Percentiles rank a stretch among this genome's conserved stretches.
phyloP scores from a whole-genome alignment of 2,113 vertebrate genomes.

The Madoqua kirkii region DNA sequence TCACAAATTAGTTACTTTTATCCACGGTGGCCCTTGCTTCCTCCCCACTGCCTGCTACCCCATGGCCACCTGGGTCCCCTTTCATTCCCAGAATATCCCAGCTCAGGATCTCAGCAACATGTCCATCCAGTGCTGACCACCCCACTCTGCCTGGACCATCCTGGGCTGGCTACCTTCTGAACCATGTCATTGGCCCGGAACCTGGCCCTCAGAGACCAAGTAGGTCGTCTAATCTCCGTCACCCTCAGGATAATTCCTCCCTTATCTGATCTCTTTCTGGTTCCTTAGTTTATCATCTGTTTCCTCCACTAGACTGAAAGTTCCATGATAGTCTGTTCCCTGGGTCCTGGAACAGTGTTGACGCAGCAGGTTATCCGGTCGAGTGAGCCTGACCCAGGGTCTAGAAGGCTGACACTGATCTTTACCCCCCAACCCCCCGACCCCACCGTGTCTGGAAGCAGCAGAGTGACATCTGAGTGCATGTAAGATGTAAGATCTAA shows the following conservation, averaged over 20 bases:
- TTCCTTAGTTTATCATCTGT: accelerated
- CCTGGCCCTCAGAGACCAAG: accelerated
- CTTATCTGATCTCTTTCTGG: not conserved
- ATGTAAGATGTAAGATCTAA: not conserved
- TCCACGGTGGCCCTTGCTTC: accelerated
- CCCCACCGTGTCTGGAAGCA: not conserved
- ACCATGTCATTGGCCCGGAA: accelerated
- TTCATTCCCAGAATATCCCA: no score
- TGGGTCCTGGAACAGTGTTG: accelerated
- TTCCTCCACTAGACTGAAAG: not conserved
- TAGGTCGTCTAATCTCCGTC: accelerated
- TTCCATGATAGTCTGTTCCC: accelerated
- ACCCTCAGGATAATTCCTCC: accelerated
- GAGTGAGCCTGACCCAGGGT: accelerated
- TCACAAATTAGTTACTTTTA: no score
- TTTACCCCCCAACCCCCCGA: not conserved
- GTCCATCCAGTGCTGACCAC: not conserved
- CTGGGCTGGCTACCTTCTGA: not conserved
- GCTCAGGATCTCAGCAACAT: not conserved
- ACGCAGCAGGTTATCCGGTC: accelerated
- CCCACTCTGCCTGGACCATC: accelerated
- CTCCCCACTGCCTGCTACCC: accelerated
- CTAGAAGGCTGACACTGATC: not conserved
- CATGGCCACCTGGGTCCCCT: accelerated
- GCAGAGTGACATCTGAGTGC: not conserved